Percentiles rank a stretch among this genome's conserved stretches.
These are phyloP conservation scores for Zaprionus bogoriensis DNA, from an alignment of 2,888 invertebrate genomes.

Conservation along the genomic window DNA sequence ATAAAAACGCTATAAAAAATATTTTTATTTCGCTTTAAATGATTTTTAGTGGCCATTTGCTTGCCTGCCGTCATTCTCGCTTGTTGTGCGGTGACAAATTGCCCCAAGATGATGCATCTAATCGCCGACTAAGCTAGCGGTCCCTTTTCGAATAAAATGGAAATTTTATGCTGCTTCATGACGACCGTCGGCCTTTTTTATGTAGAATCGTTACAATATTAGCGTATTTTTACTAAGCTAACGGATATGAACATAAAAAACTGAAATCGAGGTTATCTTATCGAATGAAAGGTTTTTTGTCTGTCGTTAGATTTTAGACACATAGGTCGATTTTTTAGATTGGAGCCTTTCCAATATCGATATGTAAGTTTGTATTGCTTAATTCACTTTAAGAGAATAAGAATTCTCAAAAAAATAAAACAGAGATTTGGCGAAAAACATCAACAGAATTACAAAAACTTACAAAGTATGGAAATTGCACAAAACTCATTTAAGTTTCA, in stretches of 20 bases:
- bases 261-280: no score
- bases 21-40: slow-evolving; percentile 78
- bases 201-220: slow-evolving; percentile 37
- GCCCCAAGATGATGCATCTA: slow-evolving; percentile 70
- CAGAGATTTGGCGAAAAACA: no score
- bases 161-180: slow-evolving; percentile 39
- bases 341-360: no score
- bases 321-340: no score
- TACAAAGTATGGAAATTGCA: no score
- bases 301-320: no score
- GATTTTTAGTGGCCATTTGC: slow-evolving; percentile 69
- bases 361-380: no score
- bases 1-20: slow-evolving; percentile 79
- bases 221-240: background rate
- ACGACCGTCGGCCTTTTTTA: slow-evolving; percentile 17
- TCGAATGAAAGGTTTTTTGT: no score
- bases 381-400: no score
- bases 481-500: background rate
- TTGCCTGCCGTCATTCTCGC: slow-evolving; percentile 33
- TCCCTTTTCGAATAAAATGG: slow-evolving; percentile 50
- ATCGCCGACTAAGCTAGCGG: slow-evolving; percentile 56
- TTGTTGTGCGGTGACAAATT: slow-evolving; percentile 76
- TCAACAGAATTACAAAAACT: no score
- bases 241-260: no score
- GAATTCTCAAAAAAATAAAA: no score